Percentiles rank a stretch among this genome's conserved stretches.
phyloP scores from a whole-genome alignment of 2,888 invertebrate genomes.

The Zygogramma bicolorata region DNA sequence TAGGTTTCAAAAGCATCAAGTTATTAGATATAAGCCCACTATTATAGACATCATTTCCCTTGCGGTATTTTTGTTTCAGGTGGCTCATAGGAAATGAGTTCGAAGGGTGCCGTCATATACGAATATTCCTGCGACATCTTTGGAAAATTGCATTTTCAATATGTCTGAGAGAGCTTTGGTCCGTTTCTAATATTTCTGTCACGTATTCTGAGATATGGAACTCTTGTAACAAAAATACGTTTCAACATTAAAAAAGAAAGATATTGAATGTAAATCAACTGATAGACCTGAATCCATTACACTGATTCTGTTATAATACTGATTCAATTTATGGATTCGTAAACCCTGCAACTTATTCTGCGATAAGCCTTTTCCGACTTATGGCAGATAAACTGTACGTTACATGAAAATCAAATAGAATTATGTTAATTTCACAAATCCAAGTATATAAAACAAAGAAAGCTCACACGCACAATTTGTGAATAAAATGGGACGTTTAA shows the following conservation, averaged over 20 bases:
- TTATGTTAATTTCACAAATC: background rate
- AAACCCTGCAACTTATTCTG: background rate
- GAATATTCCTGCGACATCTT: too few species aligned
- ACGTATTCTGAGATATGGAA: too few species aligned
- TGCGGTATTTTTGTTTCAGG: too few species aligned
- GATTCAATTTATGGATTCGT: background rate
- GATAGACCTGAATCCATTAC: background rate
- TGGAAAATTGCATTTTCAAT: too few species aligned
- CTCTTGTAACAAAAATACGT: background rate
- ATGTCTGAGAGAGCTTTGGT: too few species aligned
- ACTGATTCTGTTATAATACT: background rate
- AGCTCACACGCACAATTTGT: background rate
- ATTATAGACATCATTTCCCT: too few species aligned
- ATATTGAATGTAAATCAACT: background rate
- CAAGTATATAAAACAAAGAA: background rate
- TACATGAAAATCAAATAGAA: background rate
- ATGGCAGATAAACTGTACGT: background rate
- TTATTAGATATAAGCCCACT: too few species aligned
- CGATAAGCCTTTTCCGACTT: background rate
- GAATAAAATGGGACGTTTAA: background rate
- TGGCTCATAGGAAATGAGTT: too few species aligned
- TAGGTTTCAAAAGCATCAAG: too few species aligned
- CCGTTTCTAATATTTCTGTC: too few species aligned
- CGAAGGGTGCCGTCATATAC: too few species aligned
- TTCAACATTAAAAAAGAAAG: background rate